Conservation (phyloP, 1,140 invertebrate species). For the Orius insidiosus region DNA sequence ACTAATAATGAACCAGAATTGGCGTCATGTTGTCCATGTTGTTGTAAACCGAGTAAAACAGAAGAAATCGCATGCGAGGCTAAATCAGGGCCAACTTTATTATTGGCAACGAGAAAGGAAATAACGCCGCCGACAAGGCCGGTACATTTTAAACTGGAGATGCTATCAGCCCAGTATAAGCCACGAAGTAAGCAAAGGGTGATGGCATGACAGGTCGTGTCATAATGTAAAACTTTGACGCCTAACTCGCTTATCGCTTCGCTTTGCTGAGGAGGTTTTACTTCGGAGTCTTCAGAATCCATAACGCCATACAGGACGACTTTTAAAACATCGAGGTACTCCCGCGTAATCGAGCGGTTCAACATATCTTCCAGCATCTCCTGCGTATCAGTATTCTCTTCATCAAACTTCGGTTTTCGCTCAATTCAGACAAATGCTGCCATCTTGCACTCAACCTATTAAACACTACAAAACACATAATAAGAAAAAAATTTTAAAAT, state of each 20-base stretch:
- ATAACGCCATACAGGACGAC: conserved; percentile 36
- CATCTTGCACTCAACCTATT: conserved; percentile 48
- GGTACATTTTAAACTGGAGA: conserved; percentile 55
- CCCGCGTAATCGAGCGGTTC: conserved; percentile 65
- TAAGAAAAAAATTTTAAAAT: not conserved
- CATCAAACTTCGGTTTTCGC: conserved; percentile 57
- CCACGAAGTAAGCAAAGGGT: conserved; percentile 45
- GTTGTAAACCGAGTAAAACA: conserved; percentile 52
- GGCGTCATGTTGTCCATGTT: conserved; percentile 70
- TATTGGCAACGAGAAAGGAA: conserved; percentile 35
- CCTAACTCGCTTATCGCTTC: conserved; percentile 59
- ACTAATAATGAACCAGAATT: conserved; percentile 38
- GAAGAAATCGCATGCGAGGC: conserved; percentile 50
- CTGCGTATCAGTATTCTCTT: conserved; percentile 60
- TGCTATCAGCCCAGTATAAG: conserved; percentile 73
- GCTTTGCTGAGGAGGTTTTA: conserved; percentile 30
- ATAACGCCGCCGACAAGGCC: conserved; percentile 48
- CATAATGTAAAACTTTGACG: conserved; percentile 39
- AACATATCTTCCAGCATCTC: conserved; percentile 80
- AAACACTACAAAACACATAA: conserved; percentile 15
- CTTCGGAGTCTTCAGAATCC: conserved; percentile 39
- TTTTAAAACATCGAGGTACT: conserved; percentile 70
- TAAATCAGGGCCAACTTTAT: conserved; percentile 41
- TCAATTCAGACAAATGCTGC: conserved; percentile 54
- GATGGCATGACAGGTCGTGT: conserved; percentile 44